These are phyloP conservation scores for Pandemis cinnamomeana DNA, from an alignment of 2,888 invertebrate species.

Conservation along the genomic window DNA sequence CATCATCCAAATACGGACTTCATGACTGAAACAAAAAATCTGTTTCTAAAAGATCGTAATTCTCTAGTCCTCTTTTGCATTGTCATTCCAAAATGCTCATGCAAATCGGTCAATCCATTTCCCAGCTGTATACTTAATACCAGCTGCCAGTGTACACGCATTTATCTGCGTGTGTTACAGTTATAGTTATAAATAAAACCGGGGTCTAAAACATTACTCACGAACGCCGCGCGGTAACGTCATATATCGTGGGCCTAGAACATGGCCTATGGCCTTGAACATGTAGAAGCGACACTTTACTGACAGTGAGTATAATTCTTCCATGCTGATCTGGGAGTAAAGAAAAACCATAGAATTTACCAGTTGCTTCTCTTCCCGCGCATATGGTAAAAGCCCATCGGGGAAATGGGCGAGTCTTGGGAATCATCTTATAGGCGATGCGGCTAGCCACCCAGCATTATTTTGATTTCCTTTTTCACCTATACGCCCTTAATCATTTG, in stretches of 20 bases:
- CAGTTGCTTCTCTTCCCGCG: too few relatives aligned
- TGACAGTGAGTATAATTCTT: not conserved
- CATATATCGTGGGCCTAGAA: conserved; percentile 39
- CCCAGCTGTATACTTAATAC: conserved; percentile 37
- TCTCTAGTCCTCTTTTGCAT: not conserved
- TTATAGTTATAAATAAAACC: conserved; percentile 73
- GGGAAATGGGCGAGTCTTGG: too few relatives aligned
- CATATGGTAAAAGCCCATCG: too few relatives aligned
- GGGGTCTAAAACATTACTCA: conserved; percentile 67
- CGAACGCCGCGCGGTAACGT: conserved; percentile 47
- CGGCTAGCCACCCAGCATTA: too few relatives aligned
- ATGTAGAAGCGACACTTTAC: conserved; percentile 18
- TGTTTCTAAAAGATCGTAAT: too few relatives aligned
- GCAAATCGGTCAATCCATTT: conserved; percentile 5
- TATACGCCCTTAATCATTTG: too few relatives aligned
- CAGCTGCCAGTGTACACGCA: conserved; percentile 51
- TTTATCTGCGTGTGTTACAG: conserved; percentile 74
- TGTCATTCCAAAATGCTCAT: conserved; percentile 13
- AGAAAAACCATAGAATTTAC: too few relatives aligned
- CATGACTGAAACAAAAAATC: too few relatives aligned
- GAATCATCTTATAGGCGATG: too few relatives aligned
- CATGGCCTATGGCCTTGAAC: not conserved
- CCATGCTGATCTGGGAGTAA: too few relatives aligned
- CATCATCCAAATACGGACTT: too few relatives aligned
- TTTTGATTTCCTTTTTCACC: too few relatives aligned